phyloP scores from a whole-genome alignment of 2,888 invertebrate genomes.

The Oasisia sp. region DNA sequence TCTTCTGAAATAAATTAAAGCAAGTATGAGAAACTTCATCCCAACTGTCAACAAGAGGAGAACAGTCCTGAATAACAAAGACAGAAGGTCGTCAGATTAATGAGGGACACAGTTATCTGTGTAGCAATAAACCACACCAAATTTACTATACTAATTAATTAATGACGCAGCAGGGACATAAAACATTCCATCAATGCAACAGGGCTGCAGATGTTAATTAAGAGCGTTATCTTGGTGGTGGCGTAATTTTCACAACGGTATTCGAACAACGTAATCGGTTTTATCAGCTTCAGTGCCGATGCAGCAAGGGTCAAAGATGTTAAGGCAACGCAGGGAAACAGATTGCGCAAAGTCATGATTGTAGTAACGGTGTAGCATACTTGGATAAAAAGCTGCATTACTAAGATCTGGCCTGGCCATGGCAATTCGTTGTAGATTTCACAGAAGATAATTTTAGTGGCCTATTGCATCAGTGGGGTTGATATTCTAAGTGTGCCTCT shows the following conservation, averaged over 20 bases:
- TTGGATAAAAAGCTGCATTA: not conserved
- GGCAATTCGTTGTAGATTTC: not conserved
- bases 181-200: slow-evolving; percentile 5
- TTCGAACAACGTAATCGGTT: not conserved
- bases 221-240: not conserved
- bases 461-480: not conserved
- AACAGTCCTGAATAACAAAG: not conserved
- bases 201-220: slow-evolving; percentile 6
- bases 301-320: not conserved
- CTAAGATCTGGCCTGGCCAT: too few species aligned
- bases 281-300: not conserved
- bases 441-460: not conserved
- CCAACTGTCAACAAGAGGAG: not conserved
- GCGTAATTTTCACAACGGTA: not conserved
- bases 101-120: not conserved
- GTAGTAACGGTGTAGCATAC: not conserved
- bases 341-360: not conserved
- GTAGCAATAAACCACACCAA: not conserved
- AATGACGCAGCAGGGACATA: not conserved
- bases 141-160: slow-evolving; percentile 12
- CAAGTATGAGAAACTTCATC: not conserved
- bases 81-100: not conserved
- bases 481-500: not conserved
- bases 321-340: not conserved
- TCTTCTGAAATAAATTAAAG: not conserved